Percentiles rank a stretch among this genome's conserved stretches.
These are phyloP conservation scores for Aphrocallistes beatrix DNA, from an alignment of 37 sponge, comb jelly and placozoan species.

Conservation along the genomic window DNA sequence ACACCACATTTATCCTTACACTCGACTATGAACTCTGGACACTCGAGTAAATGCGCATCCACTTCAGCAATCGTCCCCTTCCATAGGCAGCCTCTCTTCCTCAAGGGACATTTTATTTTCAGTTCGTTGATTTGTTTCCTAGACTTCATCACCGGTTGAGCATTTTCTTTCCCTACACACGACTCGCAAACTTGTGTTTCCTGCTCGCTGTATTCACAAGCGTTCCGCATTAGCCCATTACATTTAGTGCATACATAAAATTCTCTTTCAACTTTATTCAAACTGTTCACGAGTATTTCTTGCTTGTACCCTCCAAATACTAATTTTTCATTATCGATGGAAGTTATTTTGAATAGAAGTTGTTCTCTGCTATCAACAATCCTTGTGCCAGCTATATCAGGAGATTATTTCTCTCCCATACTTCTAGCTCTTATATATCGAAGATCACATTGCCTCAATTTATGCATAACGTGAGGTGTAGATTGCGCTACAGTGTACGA, in stretches of 20 bases:
- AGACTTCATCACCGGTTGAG: neutral
- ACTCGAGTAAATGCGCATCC: neutral
- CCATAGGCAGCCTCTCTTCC: neutral
- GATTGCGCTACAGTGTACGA: too few relatives aligned
- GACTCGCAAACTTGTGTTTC: neutral
- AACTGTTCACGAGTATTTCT: neutral
- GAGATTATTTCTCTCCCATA: too few relatives aligned
- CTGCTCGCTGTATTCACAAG: neutral
- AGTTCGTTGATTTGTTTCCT: neutral
- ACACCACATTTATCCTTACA: neutral
- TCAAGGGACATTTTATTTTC: neutral
- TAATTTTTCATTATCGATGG: neutral
- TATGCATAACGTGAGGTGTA: too few relatives aligned
- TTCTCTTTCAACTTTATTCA: neutral
- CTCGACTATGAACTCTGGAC: neutral
- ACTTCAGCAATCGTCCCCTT: neutral
- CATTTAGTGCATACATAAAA: slow-evolving; percentile 10
- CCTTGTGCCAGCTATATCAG: too few relatives aligned
- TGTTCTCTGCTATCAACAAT: neutral
- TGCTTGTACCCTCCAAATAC: neutral
- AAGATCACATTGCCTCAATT: too few relatives aligned
- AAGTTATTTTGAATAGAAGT: too few relatives aligned
- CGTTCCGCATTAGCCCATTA: neutral
- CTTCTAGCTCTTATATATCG: too few relatives aligned
- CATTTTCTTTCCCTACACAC: neutral